A percentile compares a stretch with the other conserved stretches of the same genome.
phyloP scores from a whole-genome alignment of 2,888 invertebrate genomes.

The Ormia ochracea region DNA sequence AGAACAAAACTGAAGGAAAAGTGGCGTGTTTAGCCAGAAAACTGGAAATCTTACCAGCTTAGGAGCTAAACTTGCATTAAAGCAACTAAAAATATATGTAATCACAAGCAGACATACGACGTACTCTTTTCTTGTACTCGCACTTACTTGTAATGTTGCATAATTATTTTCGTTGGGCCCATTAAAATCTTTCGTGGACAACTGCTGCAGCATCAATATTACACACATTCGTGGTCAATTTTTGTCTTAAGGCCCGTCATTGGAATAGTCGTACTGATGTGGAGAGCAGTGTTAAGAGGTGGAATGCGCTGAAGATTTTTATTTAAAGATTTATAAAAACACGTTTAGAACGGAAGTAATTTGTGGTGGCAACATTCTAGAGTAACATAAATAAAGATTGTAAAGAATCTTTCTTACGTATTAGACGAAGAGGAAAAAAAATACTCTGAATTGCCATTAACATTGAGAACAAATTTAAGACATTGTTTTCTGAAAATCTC shows the following conservation, averaged over 20 bases:
- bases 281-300: constrained; percentile 36
- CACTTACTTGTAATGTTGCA: constrained; percentile 39
- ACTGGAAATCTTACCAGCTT: constrained; percentile 56
- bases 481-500: no score
- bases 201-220: constrained; percentile 23
- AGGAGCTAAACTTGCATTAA: constrained; percentile 29
- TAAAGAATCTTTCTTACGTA: no score
- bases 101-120: background rate
- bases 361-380: constrained; percentile 55
- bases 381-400: no score
- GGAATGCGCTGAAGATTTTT: constrained; percentile 45
- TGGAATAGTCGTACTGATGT: constrained; percentile 3
- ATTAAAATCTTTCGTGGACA: constrained; percentile 42
- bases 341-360: constrained; percentile 62
- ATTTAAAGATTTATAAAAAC: constrained; percentile 42
- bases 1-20: background rate
- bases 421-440: no score
- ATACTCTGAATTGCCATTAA: no score
- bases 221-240: constrained; percentile 39
- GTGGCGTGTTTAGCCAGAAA: constrained; percentile 35
- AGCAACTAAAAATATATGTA: background rate
- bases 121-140: no score
- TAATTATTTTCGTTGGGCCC: constrained; percentile 50
- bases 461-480: no score
- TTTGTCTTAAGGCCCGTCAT: constrained; percentile 9